These are phyloP conservation scores for Apostichopus californicus DNA, from an alignment of 35 echinoderm and acorn worm species.

Conservation along the genomic window DNA sequence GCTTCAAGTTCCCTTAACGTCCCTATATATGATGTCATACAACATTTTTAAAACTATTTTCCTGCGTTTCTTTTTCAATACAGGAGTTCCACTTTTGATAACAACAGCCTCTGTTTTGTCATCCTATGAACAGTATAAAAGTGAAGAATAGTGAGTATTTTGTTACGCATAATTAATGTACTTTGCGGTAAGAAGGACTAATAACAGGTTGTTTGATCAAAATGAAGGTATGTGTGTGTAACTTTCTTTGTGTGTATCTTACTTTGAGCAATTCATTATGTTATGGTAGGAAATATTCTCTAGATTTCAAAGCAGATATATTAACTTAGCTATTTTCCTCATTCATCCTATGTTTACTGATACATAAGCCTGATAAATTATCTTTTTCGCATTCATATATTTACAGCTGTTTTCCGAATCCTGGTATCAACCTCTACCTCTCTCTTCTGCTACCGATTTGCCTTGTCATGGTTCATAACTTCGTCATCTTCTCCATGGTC, in stretches of 20 bases:
- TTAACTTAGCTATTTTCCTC: no score
- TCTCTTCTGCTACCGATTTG: neutral
- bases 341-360: no score
- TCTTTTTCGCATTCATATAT: neutral
- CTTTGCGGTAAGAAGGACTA: neutral
- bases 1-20: no score
- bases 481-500: conserved; percentile 58
- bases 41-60: neutral
- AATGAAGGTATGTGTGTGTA: neutral
- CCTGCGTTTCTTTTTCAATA: neutral
- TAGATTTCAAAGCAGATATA: no score
- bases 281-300: no score
- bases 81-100: conserved; percentile 15
- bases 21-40: no score
- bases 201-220: neutral
- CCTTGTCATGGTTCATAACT: conserved; percentile 46
- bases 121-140: conserved; percentile 10
- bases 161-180: no score
- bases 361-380: neutral
- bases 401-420: conserved; percentile 23
- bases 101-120: neutral
- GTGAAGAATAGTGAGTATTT: conserved; percentile 7
- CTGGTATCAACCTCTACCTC: conserved; percentile 15
- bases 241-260: no score
- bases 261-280: no score